Evolutionary conservation across 2,888 invertebrate species (phyloP), one percentile per base, ranked within the genome.

Genomic region (Agriopis marginaria): DNA sequence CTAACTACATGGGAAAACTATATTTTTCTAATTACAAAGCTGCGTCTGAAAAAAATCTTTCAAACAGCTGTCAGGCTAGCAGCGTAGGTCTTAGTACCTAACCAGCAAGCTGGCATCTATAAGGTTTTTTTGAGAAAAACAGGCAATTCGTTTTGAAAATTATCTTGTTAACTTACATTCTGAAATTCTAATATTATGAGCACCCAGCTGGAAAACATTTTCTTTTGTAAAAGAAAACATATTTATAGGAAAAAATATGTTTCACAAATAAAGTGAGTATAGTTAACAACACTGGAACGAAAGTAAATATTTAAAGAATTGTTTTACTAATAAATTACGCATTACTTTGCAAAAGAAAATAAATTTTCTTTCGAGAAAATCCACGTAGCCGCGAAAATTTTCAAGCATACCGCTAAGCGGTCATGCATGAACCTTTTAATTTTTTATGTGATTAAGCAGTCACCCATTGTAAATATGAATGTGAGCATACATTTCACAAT

Each of bases 221-320:
- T 89, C 89, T 77, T 81, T 86, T 80, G 78, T 82, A 77, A 92
- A 85, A 51, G 85, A 83, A 85, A 86, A 92, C 92, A 93, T 91
- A 68, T 79, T 80, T 78, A 66, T 65, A 55, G 59, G 8, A 12
- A 23, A 50, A 58, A 9, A 23, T 5, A 14, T 23, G 8, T 51
- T 40, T 14, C 7, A n/a, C 32, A 23, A 5, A 8, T 39, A 40
- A 14, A 49, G 0, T n/a, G 32, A 54, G 0, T n/a, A 42, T 54
- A 50, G 3, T 45, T 54, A 17, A 49, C 3, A 63, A 66, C 63
- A 70, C 63, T 59, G 42, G 11, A 42, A 49, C 8, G 3, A 54
- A 23, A 11, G 12, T 0, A 49, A 56, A 55, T 64, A 39, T 44
- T 23, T 1, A 55, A 17, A 7, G 0, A 32, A 50, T 23, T 23